phyloP scores from a whole-genome alignment of 2,113 vertebrate species.

The Trematocara variabile region DNA sequence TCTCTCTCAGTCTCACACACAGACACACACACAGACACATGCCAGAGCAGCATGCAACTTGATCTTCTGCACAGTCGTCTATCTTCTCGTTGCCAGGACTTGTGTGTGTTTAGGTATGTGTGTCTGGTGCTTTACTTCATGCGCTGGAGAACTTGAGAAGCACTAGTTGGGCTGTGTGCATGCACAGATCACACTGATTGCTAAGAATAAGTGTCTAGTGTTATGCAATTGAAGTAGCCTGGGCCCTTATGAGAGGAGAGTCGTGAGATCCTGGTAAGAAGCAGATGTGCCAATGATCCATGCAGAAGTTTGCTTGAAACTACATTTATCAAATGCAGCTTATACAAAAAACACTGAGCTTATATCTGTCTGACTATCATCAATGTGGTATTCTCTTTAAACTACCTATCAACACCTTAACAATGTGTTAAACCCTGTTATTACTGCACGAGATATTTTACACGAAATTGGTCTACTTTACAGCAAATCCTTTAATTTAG shows the following conservation, averaged over 20 bases:
- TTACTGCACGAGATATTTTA: neutral
- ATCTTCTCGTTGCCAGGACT: constrained; percentile 3
- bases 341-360: neutral
- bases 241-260: neutral
- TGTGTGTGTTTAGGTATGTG: neutral
- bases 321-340: neutral
- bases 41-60: neutral
- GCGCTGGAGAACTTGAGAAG: neutral
- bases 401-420: neutral
- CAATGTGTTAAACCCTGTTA: neutral
- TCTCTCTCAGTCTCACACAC: neutral
- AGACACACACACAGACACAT: neutral
- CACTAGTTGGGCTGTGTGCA: neutral
- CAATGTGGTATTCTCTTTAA: neutral
- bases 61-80: constrained; percentile 4
- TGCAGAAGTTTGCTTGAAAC: neutral
- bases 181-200: neutral
- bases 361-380: neutral
- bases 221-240: constrained; percentile 36
- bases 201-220: neutral
- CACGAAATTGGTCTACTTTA: neutral
- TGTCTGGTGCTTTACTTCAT: neutral
- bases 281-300: neutral
- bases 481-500: neutral
- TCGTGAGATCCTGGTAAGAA: neutral